Base-by-base conservation (phyloP, 2,797 vertebrate genomes). In the Tarsius wallacei region DNA sequence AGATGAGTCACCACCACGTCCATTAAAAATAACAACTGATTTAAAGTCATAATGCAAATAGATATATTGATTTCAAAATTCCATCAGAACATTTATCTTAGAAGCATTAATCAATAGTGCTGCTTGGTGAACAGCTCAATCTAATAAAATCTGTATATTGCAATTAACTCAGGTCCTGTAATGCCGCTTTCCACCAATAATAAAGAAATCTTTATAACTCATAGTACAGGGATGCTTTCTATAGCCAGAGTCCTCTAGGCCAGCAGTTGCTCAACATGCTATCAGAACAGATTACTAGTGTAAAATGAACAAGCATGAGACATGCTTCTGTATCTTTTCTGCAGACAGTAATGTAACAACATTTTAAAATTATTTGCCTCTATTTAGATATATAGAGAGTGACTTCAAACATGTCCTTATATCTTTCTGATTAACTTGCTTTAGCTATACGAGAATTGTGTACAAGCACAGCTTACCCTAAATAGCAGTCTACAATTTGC, bases 51-150 rank as follows among this genome's bases (percentile, higher is more conserved):
- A 95, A 94, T 90, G 93, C 76, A 93, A 95, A 94, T 57, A 93
- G 53, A 95, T 70, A 63, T 95, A 97, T 95, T 96, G 96, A 97
- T 96, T 96, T 95, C 36, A 95, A 97, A 94, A 91, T 96, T 94
- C 84, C 91, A 94, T 92, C 84, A 97, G 92, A 95, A 59, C 93
- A 81, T 94, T 94, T 94, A 63, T 87, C 95, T 84, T 93, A 70
- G 83, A 93, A 96, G 80, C 33, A 82, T 97, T 97, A 96, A 95
- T 97, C 92, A 96, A 97, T 96, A 84, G 47, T 51, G 81, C 28
- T 82, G n/a, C 42, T 64, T 80, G 24, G 31, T 91, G 78, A 96
- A 90, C 31, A 90, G 83, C 61, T 96, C 89, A 78, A 42, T 78
- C 73, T 90, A 83, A 80, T 91, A 93, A 93, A 87, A 77, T 86